Base-by-base conservation (phyloP, 2,888 invertebrate species). In the Dastarcus helophoroides region DNA sequence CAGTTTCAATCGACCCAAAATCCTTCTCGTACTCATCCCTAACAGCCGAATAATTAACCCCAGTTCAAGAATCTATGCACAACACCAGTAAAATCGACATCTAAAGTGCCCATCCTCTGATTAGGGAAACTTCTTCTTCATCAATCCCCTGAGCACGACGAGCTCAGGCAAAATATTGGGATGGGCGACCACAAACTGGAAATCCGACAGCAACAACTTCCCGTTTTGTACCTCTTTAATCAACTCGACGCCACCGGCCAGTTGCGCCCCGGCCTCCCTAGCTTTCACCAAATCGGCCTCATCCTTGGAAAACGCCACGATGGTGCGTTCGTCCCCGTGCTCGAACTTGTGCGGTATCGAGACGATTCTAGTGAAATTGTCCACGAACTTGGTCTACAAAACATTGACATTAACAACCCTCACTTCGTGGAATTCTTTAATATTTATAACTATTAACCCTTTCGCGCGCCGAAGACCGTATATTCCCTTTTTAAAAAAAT, bases 111-210 rank as follows among this genome's bases (percentile, higher is more conserved):
- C 21, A 47, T 41, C 47, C 67, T 67, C 0, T 72, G 60, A 46
- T 69, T 79, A 0, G 90, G n/a, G 90, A 58, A 85, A 86, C 46
- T 73, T 75, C 37, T 64, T 72, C 48, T 79, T 85, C 68, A 90
- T 64, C 24, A 89, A 52, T 2, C 88, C 89, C 38, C 85, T 69
- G 33, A 90, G 64, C 0, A 72, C 66, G 2, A 82, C 71, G 19
- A 90, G 51, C 29, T 89, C 88, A 0, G 82, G 71, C 27, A 86
- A 56, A 37, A 89, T 80, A 51, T 79, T 76, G 0, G 83, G 79
- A 63, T 89, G 84, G 1, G 84, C 81, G 8, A 90, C 63, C 4
- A 83, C 53, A 48, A 69, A 76, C 46, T 84, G 74, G 51, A 76
- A 89, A 41, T 89, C 83, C 3, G 65, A 60, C 2, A 79, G 47